Evolutionary conservation across 2,113 vertebrate genomes (phyloP).

Genomic region (Mastomys coucha): DNA sequence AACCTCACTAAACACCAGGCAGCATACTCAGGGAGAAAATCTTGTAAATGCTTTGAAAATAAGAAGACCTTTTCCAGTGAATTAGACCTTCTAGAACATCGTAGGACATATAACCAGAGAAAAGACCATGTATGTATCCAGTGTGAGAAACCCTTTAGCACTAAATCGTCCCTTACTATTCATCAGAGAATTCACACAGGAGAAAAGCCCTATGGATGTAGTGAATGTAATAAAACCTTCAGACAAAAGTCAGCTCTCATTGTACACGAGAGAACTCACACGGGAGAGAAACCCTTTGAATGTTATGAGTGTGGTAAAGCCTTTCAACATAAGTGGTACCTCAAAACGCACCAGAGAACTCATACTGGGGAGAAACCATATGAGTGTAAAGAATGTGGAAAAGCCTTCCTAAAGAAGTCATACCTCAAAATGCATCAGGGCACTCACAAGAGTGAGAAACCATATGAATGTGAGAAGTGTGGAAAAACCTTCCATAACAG

Average conservation of each 20-base stretch:
- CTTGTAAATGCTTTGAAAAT: background rate
- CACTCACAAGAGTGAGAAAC: constrained; percentile 7
- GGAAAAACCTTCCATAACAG: background rate
- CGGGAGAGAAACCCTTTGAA: background rate
- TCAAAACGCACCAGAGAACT: constrained; percentile 17
- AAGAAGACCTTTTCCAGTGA: background rate
- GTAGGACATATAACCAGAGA: background rate
- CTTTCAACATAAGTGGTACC: constrained; percentile 16
- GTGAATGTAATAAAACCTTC: constrained; percentile 4
- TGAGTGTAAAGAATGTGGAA: constrained; percentile 1
- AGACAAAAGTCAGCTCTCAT: background rate
- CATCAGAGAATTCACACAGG: constrained; percentile 17
- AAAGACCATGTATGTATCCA: background rate
- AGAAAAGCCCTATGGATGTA: constrained; percentile 8
- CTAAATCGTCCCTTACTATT: background rate
- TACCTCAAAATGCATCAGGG: background rate
- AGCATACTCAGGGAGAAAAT: background rate
- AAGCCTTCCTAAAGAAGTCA: background rate
- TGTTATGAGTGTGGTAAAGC: background rate
- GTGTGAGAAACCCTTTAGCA: constrained; percentile 13
- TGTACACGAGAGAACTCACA: constrained; percentile 23
- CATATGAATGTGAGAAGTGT: background rate
- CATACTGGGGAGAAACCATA: constrained; percentile 29
- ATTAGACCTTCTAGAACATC: background rate
- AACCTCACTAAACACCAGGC: background rate